Percentiles rank a stretch among this genome's conserved stretches.
phyloP scores from a whole-genome alignment of 2,113 vertebrate genomes.

The Actinemys pallida region DNA sequence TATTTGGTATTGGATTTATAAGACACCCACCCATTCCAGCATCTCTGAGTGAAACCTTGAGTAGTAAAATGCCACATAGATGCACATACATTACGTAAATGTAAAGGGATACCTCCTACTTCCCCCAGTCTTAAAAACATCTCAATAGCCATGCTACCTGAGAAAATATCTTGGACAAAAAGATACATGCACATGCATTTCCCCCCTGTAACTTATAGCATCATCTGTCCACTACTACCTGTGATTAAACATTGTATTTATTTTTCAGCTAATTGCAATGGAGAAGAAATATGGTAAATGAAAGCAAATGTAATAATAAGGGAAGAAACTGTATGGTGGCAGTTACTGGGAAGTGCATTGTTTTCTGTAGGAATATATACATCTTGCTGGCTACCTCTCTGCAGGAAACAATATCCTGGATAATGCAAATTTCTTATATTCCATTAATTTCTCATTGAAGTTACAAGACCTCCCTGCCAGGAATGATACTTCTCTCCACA shows the following conservation, averaged over 20 bases:
- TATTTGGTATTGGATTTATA: neutral
- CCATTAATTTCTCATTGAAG: neutral
- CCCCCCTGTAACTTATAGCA: neutral
- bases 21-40: neutral
- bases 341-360: neutral
- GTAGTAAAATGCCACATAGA: neutral
- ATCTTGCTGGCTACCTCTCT: neutral
- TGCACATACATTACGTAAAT: neutral
- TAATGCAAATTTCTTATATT: neutral
- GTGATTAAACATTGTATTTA: neutral
- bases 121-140: neutral
- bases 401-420: neutral
- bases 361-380: rapidly evolving
- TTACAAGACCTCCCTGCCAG: neutral
- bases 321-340: neutral
- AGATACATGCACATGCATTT: neutral
- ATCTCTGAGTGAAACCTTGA: neutral
- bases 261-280: neutral
- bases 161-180: neutral
- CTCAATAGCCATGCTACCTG: neutral
- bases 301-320: neutral
- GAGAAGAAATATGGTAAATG: neutral
- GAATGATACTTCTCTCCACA: neutral
- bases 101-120: neutral
- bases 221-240: neutral